Base-by-base conservation (phyloP, 2,113 vertebrate species). In the Oryzias melastigma region DNA sequence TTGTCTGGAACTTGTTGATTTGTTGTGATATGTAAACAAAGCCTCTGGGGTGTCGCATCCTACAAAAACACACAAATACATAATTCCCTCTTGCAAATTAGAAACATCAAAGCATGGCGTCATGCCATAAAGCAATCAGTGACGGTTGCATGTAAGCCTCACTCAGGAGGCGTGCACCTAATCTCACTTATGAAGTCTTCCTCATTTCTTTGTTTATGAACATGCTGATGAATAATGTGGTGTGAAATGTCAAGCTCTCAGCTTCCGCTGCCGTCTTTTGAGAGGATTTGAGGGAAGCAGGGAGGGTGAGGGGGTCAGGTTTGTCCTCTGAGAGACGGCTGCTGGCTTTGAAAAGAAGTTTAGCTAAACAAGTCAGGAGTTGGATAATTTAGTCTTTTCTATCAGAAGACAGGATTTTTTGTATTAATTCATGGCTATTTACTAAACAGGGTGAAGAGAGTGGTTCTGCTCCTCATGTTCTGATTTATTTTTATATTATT, bases 191-290 rank as follows among this genome's bases (percentile, higher is more conserved):
- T 75, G 73, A 76, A 80, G 71, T 61, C 47, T 58, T 80, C 65
- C 62, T 80, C 66, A 47, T 85, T 73, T 75, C 45, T 64, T 59
- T 85, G 78, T 88, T 83, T 77, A 80, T 78, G 78, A 76, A 78
- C 80, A 74, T 77, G 78, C 68, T 57, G 82, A 66, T 78, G 82
- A 85, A 86, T 83, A 86, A 85, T 80, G 71, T 52, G 63, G 56
- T 74, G 80, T 77, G 75, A 86, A 88, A 86, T 81, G 84, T 84
- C 80, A 69, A 74, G 57, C 63, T 64, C 78, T 65, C 16, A 52
- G 59, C 66, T 62, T 71, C 65, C 52, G 22, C 52, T 48, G 52
- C 58, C 59, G 55, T 60, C 61, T 72, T 68, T 42, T 58, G 57
- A 52, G 44, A 61, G 55, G 47, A 50, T 67, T 27, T 53, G 16